These are phyloP conservation scores for Todus mexicanus DNA, from an alignment of 2,797 vertebrate genomes.

Conservation along the genomic window DNA sequence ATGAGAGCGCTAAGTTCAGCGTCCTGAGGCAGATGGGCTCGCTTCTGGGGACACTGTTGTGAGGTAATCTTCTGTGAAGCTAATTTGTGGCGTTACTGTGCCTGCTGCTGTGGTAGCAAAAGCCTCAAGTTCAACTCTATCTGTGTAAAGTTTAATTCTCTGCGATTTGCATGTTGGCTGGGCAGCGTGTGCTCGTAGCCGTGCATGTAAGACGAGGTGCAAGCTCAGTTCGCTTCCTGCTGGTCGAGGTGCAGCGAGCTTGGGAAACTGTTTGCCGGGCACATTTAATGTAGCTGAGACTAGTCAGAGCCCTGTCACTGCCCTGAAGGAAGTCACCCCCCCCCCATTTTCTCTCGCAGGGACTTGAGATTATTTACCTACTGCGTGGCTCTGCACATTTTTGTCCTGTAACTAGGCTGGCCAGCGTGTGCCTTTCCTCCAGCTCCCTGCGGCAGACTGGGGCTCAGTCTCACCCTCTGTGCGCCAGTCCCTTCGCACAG, in stretches of 20 bases:
- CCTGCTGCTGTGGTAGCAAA: not conserved
- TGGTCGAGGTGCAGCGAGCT: not conserved
- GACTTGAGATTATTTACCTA: not conserved
- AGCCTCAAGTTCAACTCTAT: not conserved
- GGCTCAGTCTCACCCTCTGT: not conserved
- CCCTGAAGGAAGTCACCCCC: not conserved
- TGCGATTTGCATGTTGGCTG: not conserved
- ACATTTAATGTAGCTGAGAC: not conserved
- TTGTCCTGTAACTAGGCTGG: not conserved
- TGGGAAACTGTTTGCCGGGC: not conserved
- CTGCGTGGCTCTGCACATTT: fast-evolving
- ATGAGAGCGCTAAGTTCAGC: not conserved
- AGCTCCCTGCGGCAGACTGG: not conserved
- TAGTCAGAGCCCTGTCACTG: not conserved
- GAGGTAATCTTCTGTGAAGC: not conserved
- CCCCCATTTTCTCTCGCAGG: not conserved
- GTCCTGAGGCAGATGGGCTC: not conserved
- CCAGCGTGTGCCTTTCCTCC: not conserved
- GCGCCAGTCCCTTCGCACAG: not conserved
- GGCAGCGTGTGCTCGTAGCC: not conserved
- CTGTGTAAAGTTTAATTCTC: not conserved
- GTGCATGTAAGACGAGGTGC: fast-evolving
- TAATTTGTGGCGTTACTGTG: not conserved
- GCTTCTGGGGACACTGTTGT: not conserved
- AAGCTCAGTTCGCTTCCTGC: not conserved